phyloP scores from a whole-genome alignment of 2,888 invertebrate genomes.

The Portevinia maculata region DNA sequence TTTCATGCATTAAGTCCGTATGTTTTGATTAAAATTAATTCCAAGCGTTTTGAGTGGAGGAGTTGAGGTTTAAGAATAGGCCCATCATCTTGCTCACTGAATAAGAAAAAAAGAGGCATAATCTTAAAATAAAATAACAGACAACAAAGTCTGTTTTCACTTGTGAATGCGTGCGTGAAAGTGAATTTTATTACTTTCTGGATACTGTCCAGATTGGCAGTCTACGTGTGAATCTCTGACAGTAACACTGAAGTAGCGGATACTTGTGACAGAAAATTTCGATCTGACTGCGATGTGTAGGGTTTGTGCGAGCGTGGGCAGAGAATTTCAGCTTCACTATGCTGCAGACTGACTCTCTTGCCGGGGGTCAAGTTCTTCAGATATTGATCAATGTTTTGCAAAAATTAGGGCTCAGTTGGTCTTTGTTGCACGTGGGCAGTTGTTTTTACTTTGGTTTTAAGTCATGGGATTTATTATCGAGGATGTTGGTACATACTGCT shows the following conservation, averaged over 20 bases:
- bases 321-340: constrained; percentile 7
- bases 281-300: constrained; percentile 3
- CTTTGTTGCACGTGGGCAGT: too few relatives aligned
- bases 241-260: neutral
- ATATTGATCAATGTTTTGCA: constrained; percentile 45
- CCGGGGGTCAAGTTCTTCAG: constrained; percentile 31
- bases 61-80: constrained; percentile 33
- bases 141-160: constrained; percentile 42
- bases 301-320: constrained; percentile 21
- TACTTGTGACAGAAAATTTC: constrained; percentile 7
- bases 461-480: too few relatives aligned
- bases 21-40: constrained; percentile 38
- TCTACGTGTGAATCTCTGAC: constrained; percentile 1
- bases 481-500: too few relatives aligned
- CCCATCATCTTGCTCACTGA: constrained; percentile 20
- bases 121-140: constrained; percentile 10
- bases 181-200: constrained; percentile 50
- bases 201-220: constrained; percentile 35
- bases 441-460: too few relatives aligned
- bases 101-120: constrained; percentile 22
- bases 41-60: constrained; percentile 30
- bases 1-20: constrained; percentile 11
- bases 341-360: neutral
- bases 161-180: constrained; percentile 44
- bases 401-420: too few relatives aligned